Base-by-base conservation (phyloP, 2,888 invertebrate species). In the Pyralis farinalis region DNA sequence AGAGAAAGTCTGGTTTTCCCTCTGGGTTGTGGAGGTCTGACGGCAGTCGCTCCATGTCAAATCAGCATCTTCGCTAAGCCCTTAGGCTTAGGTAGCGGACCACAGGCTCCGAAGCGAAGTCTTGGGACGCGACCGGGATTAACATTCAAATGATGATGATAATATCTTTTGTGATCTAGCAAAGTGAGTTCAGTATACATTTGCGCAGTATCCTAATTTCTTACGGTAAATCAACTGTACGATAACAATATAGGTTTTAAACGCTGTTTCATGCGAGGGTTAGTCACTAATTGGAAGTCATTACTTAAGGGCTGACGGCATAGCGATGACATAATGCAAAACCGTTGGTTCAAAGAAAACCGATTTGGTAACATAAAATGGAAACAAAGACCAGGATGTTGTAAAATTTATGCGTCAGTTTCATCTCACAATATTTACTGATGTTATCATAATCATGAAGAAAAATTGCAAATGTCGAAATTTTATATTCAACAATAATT, bases 191-290 rank as follows among this genome's bases (percentile, higher is more conserved):
- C n/a, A n/a, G n/a, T n/a, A n/a, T n/a, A n/a, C 16, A 16, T 16
- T 16, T 16, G 16, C 16, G 4, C 16, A 16, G 16, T 16, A 2
- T 16, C 2, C 16, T 16, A 16, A 16, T 25, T 25, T 25, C 25
- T 25, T 25, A 75, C 56, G 66, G 65, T 60, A 60, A 69, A 71
- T 71, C 63, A 60, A 56, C 58, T 51, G 48, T 30, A 55, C 69
- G 71, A 76, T 77, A 74, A 75, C 59, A 59, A 39, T 46, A 42
- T 51, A 16, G 16, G 59, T 58, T 56, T 69, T 63, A 73, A 71
- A 64, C 64, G 54, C 57, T 58, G 66, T 65, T 68, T 71, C 70
- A 63, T 59, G 70, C 53, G 53, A 59, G 58, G 61, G 58, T 72
- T 74, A 73, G 67, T 68, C 71, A 71, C 51, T 37, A 46, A 39